A percentile compares a stretch with the other conserved stretches of the same genome.
These are phyloP conservation scores for Hyles lineata DNA, from an alignment of 2,888 invertebrate species.

Conservation along the genomic window DNA sequence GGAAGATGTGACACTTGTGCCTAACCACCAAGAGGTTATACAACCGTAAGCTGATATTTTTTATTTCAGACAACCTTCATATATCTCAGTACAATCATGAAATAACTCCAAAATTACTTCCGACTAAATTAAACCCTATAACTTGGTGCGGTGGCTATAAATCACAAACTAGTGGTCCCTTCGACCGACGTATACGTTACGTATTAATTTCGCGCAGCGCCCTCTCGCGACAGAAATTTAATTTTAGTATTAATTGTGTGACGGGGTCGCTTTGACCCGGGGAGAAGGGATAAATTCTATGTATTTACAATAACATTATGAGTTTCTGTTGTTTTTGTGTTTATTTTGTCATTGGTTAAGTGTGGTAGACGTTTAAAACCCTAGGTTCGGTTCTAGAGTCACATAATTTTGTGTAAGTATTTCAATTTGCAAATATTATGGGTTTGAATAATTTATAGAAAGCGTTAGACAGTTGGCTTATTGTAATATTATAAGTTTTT, in stretches of 20 bases:
- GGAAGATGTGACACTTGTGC: no score
- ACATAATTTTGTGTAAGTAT: no score
- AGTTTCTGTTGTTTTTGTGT: neutral
- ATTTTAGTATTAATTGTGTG: conserved; percentile 48
- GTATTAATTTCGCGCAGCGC: conserved; percentile 69
- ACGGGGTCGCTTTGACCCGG: neutral
- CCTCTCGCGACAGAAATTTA: conserved; percentile 66
- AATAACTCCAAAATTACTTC: conserved; percentile 4
- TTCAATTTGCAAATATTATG: no score
- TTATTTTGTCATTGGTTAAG: neutral
- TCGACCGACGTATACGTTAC: conserved; percentile 50
- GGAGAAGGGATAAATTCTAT: neutral
- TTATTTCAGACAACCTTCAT: no score
- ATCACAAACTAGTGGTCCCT: conserved; percentile 42
- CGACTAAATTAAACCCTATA: conserved; percentile 32
- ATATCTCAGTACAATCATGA: neutral
- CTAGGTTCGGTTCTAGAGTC: no score
- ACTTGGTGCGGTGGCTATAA: conserved; percentile 34
- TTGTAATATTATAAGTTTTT: no score
- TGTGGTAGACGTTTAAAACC: no score
- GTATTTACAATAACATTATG: neutral
- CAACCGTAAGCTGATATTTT: no score
- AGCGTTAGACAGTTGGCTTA: no score
- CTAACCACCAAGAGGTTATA: no score
- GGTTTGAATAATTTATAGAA: no score